Conservation (phyloP, 1,140 invertebrate species). For the Pygmarrhopalites habei region DNA sequence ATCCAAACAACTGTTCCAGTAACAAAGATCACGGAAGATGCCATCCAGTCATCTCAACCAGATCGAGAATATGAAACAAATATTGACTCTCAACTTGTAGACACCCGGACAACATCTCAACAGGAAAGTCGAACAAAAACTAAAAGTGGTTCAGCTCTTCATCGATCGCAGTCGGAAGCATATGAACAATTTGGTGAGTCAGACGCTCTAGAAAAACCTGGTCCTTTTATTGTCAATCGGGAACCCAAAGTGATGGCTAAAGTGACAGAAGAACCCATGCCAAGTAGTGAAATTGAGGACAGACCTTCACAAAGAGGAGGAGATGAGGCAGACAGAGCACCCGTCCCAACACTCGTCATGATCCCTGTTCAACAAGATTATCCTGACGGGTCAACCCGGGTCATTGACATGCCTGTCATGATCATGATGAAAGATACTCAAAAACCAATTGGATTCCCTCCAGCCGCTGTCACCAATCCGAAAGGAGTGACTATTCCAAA, state of each 20-base stretch:
- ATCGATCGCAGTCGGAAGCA: constrained; percentile 26
- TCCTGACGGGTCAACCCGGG: constrained; percentile 27
- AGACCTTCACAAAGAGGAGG: no score
- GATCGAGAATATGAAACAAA: constrained; percentile 12
- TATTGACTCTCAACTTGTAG: constrained; percentile 10
- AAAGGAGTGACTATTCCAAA: constrained; percentile 11
- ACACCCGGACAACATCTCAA: constrained; percentile 1
- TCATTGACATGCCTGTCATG: constrained; percentile 28
- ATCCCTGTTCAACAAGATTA: constrained; percentile 23
- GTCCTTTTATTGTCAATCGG: constrained; percentile 27
- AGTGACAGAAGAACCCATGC: background rate
- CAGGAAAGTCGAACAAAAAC: constrained; percentile 14
- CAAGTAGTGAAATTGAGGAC: background rate
- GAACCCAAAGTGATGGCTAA: background rate
- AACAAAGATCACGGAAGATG: background rate
- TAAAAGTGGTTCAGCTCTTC: constrained; percentile 14
- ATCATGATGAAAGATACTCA: background rate
- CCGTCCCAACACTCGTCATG: constrained; percentile 21
- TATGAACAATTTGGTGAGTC: constrained; percentile 24
- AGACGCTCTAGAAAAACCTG: background rate
- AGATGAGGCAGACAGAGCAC: background rate
- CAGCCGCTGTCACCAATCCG: background rate
- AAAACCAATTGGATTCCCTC: background rate
- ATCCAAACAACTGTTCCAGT: background rate
- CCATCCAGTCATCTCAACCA: background rate